Evolutionary conservation across 2,797 vertebrate species (phyloP), one percentile per base, ranked within the genome.

Genomic region (Neostethus bicornis): DNA sequence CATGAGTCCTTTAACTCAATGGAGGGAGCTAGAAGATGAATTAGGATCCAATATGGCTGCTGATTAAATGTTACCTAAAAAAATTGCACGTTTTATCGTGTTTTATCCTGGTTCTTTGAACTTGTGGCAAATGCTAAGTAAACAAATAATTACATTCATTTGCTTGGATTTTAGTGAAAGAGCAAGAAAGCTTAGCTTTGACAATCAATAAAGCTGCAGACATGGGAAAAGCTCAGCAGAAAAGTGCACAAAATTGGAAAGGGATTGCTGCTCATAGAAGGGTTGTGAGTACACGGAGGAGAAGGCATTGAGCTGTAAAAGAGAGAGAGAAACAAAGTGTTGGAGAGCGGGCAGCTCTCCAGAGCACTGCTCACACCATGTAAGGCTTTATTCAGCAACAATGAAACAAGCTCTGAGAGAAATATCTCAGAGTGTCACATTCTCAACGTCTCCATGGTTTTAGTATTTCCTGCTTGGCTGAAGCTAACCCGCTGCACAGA

Each of bases 321-420:
- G 50, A 67, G 42, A 11, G 54, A 57, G 54, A 23, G 19, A 45
- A 50, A 74, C 31, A 61, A 55, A 61, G 74, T 19, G 54, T 48
- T 41, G 28, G 47, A 66, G 49, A 66, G 67, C 14, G 61, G 74
- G 75, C 51, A 35, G 63, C 26, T 8, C 60, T 73, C 75, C 21
- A 23, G 62, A 82, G 63, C 61, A 1, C 42, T 6, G 61, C 73
- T 80, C 77, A 62, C 70, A 63, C 79, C 83, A 82, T 83, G 84
- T 86, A 85, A 81, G 86, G 84, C 84, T 81, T 81, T 77, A 66
- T 78, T 60, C 80, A 70, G 75, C 74, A 72, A 79, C 74, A 83
- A 74, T 65, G 66, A 68, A 77, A 73, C 74, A 17, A 72, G 75
- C 61, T 67, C 49, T 24, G 37, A 70, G 75, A 73, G 81, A 39